Conservation (phyloP, 1,140 invertebrate species). For the Brachionus rubens region DNA sequence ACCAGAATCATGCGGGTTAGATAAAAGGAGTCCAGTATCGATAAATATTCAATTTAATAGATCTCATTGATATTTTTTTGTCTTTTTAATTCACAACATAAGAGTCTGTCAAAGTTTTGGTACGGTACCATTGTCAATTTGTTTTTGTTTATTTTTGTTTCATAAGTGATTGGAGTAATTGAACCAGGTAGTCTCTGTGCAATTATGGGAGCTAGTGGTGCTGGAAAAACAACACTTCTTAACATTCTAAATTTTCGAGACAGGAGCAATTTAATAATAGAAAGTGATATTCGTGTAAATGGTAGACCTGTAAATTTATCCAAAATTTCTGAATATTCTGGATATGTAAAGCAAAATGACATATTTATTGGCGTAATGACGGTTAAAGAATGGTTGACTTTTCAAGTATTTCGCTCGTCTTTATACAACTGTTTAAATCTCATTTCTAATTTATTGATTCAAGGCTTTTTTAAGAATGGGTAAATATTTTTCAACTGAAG, state of each 20-base stretch:
- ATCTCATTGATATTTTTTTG: too few species aligned
- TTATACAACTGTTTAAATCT: too few species aligned
- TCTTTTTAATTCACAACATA: too few species aligned
- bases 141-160: too few species aligned
- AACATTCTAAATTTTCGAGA: slow-evolving; percentile 69
- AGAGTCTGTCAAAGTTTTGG: too few species aligned
- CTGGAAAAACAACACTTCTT: slow-evolving; percentile 77
- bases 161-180: slow-evolving; percentile 68
- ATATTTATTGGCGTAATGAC: slow-evolving; percentile 89
- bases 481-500: slow-evolving; percentile 51
- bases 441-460: too few species aligned
- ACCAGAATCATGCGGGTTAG: too few species aligned
- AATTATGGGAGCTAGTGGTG: slow-evolving; percentile 77
- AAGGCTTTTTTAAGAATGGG: slow-evolving; percentile 67
- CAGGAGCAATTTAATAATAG: slow-evolving; percentile 69
- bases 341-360: slow-evolving; percentile 64
- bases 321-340: background rate
- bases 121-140: too few species aligned
- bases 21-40: too few species aligned
- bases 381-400: slow-evolving; percentile 80
- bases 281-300: slow-evolving; percentile 66
- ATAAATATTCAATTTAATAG: too few species aligned
- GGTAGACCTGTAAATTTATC: slow-evolving; percentile 52
- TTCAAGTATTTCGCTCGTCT: too few species aligned
- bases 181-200: slow-evolving; percentile 75